Base-by-base conservation (phyloP, 2,797 vertebrate species). In the Lepilemur septentrionalis region DNA sequence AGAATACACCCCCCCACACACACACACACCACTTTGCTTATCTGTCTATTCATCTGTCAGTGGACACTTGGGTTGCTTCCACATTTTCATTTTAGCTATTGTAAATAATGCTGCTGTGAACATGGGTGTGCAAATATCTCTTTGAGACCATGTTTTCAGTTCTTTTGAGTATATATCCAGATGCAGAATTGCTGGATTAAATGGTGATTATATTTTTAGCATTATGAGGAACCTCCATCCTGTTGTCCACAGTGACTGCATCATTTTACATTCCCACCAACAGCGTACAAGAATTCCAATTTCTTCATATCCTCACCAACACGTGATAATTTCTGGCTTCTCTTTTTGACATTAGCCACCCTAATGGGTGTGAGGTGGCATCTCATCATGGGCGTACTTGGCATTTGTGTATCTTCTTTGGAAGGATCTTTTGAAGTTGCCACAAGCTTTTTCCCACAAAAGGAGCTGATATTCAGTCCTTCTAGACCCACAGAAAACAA, bases 1-100 rank as follows among this genome's bases (percentile, higher is more conserved):
- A 61, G 52, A 38, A 38, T 38, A 38, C 38, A 38, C 38, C 38
- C 38, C 38, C 38, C 38, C 38, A n/a, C n/a, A n/a, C n/a, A n/a
- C n/a, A n/a, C n/a, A n/a, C 38, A 38, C 38, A 38, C 38, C 38
- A 52, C 43, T 78, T 86, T 43, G 28, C 38, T 30, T 73, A 75
- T 11, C 8, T 17, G 13, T 11, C 8, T 17, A 17, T 46, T 63
- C 30, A 12, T 18, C 18, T 4, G 4, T 20, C 2, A 1, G 3
- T 14, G 43, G 14, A 48, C 20, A 13, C 6, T 38, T 57, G 23
- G 4, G 5, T n/a, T 30, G 32, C 50, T 63, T 23, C 15, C 18
- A 20, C 3, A 6, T 67, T 78, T 73, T 41, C 3, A 6, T 67
- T 78, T 73, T 41, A 35, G n/a, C 41, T 38, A 18, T 59, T n/a